A percentile compares a stretch with the other conserved stretches of the same genome.
phyloP scores from a whole-genome alignment of 2,113 vertebrate genomes.

The Pseudonaja textilis region DNA sequence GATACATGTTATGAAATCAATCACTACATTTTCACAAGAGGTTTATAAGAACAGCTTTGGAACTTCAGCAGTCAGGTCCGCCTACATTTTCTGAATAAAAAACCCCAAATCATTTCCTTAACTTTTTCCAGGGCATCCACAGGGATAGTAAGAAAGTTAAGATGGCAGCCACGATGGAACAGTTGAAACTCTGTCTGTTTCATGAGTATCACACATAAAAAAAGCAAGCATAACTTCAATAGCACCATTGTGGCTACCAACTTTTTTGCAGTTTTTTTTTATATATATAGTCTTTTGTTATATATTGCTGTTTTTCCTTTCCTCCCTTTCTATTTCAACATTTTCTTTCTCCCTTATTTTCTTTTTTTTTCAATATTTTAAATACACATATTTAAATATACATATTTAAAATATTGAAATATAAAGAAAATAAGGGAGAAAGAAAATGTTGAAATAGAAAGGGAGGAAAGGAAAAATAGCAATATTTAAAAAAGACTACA shows the following conservation, averaged over 20 bases:
- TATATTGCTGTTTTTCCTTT: neutral
- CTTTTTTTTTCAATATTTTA: neutral
- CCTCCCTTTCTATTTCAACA: neutral
- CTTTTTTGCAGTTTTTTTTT: neutral
- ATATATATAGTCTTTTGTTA: neutral
- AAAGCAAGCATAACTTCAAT: neutral
- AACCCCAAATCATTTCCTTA: neutral
- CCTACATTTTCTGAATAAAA: slow-evolving; percentile 16
- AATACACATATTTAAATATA: neutral
- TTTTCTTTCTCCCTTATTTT: neutral
- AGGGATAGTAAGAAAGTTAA: neutral
- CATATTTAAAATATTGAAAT: neutral
- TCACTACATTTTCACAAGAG: neutral
- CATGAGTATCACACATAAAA: neutral
- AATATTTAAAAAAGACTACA: neutral
- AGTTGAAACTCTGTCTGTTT: neutral
- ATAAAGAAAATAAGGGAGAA: neutral
- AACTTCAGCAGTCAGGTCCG: neutral
- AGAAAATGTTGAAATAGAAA: neutral
- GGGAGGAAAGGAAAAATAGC: neutral
- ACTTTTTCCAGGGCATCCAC: neutral
- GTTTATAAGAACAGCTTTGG: slow-evolving; percentile 10
- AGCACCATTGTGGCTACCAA: neutral
- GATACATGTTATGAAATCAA: neutral
- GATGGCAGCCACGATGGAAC: neutral